phyloP scores from a whole-genome alignment of 2,113 vertebrate genomes.

The Sialia sialis region DNA sequence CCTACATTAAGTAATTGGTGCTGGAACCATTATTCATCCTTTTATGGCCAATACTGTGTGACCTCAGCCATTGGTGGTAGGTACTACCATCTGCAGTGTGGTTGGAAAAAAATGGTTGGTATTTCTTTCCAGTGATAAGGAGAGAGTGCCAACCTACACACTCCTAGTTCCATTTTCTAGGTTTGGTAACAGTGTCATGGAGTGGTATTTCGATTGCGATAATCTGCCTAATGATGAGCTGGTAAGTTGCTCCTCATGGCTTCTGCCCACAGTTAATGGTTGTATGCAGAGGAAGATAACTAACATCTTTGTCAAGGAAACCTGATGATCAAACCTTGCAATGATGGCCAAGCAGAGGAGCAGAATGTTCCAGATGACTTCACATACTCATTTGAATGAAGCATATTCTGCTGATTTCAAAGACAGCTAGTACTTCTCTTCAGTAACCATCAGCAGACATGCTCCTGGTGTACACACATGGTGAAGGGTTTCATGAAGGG shows the following conservation, averaged over 20 bases:
- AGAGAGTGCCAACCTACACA: background rate
- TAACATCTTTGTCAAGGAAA: background rate
- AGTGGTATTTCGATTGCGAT: background rate
- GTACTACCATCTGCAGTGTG: background rate
- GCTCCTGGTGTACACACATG: accelerated
- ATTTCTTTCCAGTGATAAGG: background rate
- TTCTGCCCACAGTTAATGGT: background rate
- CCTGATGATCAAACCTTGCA: accelerated
- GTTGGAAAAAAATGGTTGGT: background rate
- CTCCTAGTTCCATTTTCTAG: background rate
- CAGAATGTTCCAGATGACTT: background rate
- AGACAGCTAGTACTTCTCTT: background rate
- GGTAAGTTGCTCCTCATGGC: background rate
- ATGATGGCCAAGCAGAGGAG: background rate
- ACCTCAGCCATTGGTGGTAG: background rate
- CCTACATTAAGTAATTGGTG: background rate
- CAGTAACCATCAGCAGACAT: background rate
- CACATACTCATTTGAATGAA: background rate
- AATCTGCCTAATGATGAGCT: background rate
- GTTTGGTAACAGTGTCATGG: background rate
- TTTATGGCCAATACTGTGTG: background rate
- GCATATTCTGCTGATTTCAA: background rate
- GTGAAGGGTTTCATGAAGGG: background rate
- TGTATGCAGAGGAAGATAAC: background rate
- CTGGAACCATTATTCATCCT: background rate